Conservation (phyloP, 2,888 invertebrate species). For the Bugulina stolonifera region DNA sequence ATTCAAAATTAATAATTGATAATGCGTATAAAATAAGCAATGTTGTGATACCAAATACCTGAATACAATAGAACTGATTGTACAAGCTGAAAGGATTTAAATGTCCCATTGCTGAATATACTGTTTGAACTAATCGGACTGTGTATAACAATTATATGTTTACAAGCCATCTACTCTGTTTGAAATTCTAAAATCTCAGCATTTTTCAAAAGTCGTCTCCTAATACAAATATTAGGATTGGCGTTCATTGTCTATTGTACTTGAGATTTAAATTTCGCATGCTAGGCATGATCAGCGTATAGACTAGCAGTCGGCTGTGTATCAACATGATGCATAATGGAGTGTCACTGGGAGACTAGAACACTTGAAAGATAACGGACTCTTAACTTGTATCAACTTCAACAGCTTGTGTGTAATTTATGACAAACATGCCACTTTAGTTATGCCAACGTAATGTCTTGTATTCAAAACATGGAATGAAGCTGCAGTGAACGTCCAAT, state of each 20-base stretch:
- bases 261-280: too few species aligned
- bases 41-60: not conserved
- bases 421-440: too few species aligned
- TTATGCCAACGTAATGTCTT: too few species aligned
- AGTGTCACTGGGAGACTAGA: too few species aligned
- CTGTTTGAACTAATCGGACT: not conserved
- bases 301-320: too few species aligned
- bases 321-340: too few species aligned
- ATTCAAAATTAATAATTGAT: not conserved
- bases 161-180: constrained; percentile 10
- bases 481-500: too few species aligned
- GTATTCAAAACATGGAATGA: too few species aligned
- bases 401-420: too few species aligned
- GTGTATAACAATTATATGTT: not conserved
- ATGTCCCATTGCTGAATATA: not conserved
- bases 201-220: not conserved
- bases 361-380: too few species aligned
- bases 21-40: not conserved
- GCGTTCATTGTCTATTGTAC: not conserved
- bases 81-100: not conserved
- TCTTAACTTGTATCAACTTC: too few species aligned
- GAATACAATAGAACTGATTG: not conserved
- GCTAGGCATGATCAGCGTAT: too few species aligned
- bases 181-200: constrained; percentile 8
- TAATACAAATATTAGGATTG: constrained; percentile 16